Percentiles rank a stretch among this genome's conserved stretches.
Conservation (phyloP, 2,888 invertebrate genomes). For the Magallana nippona region DNA sequence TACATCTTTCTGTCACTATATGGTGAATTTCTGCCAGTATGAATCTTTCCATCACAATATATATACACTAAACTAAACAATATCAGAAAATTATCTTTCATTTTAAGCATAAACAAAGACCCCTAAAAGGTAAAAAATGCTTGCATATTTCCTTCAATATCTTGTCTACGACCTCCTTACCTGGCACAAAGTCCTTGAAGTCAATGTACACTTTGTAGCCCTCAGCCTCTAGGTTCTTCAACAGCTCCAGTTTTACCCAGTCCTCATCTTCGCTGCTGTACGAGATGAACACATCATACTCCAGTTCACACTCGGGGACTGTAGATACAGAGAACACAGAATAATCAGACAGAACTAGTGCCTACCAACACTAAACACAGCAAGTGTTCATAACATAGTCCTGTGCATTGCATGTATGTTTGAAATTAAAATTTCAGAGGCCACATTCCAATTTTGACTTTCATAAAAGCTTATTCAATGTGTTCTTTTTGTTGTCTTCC, state of each 20-base stretch:
- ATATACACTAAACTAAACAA: too few species aligned
- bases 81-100: too few species aligned
- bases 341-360: not conserved
- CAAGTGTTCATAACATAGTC: not conserved
- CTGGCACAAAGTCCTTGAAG: slow-evolving; percentile 65
- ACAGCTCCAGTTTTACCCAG: slow-evolving; percentile 61
- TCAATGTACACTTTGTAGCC: slow-evolving; percentile 62
- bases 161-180: slow-evolving; percentile 38
- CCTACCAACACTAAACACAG: slow-evolving; percentile 20
- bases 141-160: too few species aligned
- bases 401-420: not conserved
- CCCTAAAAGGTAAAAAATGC: too few species aligned
- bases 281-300: slow-evolving; percentile 65
- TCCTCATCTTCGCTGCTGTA: slow-evolving; percentile 61
- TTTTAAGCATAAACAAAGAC: too few species aligned
- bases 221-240: slow-evolving; percentile 48
- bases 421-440: not conserved
- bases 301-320: slow-evolving; percentile 55
- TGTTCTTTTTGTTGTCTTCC: not conserved
- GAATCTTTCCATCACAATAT: too few species aligned
- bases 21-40: too few species aligned
- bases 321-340: slow-evolving; percentile 4
- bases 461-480: not conserved
- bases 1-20: too few species aligned
- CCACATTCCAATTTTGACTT: not conserved